phyloP scores from a whole-genome alignment of 2,888 invertebrate species.

The Eupeodes latifasciatus region DNA sequence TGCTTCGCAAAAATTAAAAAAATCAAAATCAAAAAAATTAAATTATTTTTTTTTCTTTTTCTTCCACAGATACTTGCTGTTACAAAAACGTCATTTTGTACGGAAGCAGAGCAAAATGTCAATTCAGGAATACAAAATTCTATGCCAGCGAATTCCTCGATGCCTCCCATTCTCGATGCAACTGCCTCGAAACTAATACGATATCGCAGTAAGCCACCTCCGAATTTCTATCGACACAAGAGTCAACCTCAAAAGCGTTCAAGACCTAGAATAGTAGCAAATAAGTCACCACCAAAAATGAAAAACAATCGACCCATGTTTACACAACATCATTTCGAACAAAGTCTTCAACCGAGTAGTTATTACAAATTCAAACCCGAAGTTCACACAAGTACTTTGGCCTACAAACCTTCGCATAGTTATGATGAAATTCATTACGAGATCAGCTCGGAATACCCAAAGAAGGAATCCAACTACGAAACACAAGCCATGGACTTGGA shows the following conservation, averaged over 20 bases:
- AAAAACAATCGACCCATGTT: constrained; percentile 80
- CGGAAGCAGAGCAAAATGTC: constrained; percentile 20
- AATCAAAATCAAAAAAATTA: too few species aligned
- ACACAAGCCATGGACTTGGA: constrained; percentile 81
- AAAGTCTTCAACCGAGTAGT: constrained; percentile 71
- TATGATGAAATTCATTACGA: constrained; percentile 80
- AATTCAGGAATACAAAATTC: neutral
- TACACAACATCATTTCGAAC: constrained; percentile 26
- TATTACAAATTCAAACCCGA: constrained; percentile 78
- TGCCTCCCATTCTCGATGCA: constrained; percentile 74
- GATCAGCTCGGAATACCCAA: constrained; percentile 64
- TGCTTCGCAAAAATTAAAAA: too few species aligned
- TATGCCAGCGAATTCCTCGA: constrained; percentile 32
- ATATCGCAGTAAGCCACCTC: constrained; percentile 81
- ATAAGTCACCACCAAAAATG: constrained; percentile 79
- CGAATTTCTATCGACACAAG: constrained; percentile 78
- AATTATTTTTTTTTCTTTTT: constrained; percentile 6
- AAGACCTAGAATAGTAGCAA: constrained; percentile 77
- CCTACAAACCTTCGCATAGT: constrained; percentile 77
- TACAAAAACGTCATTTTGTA: neutral
- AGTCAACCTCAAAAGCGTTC: constrained; percentile 78
- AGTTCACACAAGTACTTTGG: constrained; percentile 52
- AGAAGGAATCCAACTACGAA: constrained; percentile 79
- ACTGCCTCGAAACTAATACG: constrained; percentile 80
- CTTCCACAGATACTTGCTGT: constrained; percentile 41